A percentile compares a stretch with the other conserved stretches of the same genome.
These are phyloP conservation scores for Eudyptes chrysolophus DNA, from an alignment of 2,113 vertebrate genomes.

Conservation along the genomic window DNA sequence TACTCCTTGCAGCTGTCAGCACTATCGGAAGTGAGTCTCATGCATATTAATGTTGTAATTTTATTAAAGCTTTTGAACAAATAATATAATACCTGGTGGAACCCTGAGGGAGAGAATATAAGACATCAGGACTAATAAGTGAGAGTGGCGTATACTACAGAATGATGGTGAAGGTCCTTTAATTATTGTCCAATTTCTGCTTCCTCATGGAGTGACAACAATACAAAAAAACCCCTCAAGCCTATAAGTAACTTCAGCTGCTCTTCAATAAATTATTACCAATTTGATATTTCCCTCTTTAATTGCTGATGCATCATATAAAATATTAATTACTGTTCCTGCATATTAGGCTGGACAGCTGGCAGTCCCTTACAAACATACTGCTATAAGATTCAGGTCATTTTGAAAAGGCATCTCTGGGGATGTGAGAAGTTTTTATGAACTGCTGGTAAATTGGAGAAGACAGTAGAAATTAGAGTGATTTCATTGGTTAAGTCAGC, in stretches of 20 bases:
- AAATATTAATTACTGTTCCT: constrained; percentile 58
- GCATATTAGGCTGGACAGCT: constrained; percentile 7
- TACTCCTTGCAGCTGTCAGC: background rate
- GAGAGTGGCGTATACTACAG: background rate
- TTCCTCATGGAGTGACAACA: background rate
- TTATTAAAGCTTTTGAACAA: constrained; percentile 31
- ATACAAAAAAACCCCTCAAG: background rate
- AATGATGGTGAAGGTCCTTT: background rate
- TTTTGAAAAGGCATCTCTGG: constrained; percentile 36
- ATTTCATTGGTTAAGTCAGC: constrained; percentile 61
- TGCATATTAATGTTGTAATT: constrained; percentile 53
- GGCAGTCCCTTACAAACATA: background rate
- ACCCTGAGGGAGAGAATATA: background rate
- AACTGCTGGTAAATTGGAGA: constrained; percentile 49
- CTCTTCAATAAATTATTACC: constrained; percentile 54
- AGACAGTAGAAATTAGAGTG: constrained; percentile 59
- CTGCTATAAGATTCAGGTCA: background rate
- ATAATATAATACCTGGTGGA: background rate
- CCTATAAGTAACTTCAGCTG: background rate
- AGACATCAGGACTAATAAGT: background rate
- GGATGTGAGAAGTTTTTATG: background rate
- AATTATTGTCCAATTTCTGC: background rate
- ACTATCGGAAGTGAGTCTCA: background rate
- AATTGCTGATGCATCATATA: background rate
- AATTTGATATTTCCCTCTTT: constrained; percentile 31